A percentile compares a stretch with the other conserved stretches of the same genome.
Evolutionary conservation across 2,888 invertebrate species (phyloP).

Genomic region (Microdon myrmicae): DNA sequence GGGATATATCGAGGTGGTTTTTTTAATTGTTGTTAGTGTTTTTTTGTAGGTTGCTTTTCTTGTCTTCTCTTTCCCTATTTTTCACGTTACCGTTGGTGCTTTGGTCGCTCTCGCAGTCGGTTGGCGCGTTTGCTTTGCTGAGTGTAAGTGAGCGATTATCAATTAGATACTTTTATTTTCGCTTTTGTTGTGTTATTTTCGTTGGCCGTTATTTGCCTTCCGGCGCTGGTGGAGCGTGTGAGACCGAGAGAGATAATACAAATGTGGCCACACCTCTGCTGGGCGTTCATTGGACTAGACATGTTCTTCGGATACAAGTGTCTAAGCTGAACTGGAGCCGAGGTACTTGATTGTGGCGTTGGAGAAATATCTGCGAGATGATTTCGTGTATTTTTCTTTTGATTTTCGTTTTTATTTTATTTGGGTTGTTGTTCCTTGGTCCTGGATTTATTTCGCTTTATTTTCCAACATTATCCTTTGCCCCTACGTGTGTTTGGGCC

Average conservation of each 20-base stretch:
- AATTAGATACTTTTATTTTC: slow-evolving; percentile 41
- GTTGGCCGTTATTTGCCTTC: slow-evolving; percentile 4
- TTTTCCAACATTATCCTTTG: slow-evolving; percentile 39
- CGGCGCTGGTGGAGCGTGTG: slow-evolving; percentile 34
- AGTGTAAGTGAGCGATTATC: slow-evolving; percentile 50
- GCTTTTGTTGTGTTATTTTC: slow-evolving; percentile 32
- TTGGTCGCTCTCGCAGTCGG: slow-evolving; percentile 26
- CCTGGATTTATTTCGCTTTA: slow-evolving; percentile 37
- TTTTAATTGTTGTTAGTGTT: no score
- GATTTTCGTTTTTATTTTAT: slow-evolving; percentile 9
- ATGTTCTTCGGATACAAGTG: slow-evolving; percentile 26
- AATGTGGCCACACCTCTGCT: slow-evolving; percentile 54
- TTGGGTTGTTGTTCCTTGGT: slow-evolving; percentile 11
- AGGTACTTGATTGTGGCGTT: slow-evolving; percentile 34
- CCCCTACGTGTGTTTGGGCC: slow-evolving; percentile 21
- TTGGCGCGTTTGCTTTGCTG: slow-evolving; percentile 6
- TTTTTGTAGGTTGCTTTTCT: no score
- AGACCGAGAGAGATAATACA: slow-evolving; percentile 50
- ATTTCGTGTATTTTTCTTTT: no score
- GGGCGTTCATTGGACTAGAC: slow-evolving; percentile 55
- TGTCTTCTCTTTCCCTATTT: no score
- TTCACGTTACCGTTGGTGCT: slow-evolving; percentile 6
- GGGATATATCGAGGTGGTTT: slow-evolving; percentile 6
- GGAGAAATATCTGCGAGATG: slow-evolving; percentile 15
- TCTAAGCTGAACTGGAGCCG: slow-evolving; percentile 42